A percentile compares a stretch with the other conserved stretches of the same genome.
Conservation (phyloP, 2,888 invertebrate genomes). For the Conomelus anceps region DNA sequence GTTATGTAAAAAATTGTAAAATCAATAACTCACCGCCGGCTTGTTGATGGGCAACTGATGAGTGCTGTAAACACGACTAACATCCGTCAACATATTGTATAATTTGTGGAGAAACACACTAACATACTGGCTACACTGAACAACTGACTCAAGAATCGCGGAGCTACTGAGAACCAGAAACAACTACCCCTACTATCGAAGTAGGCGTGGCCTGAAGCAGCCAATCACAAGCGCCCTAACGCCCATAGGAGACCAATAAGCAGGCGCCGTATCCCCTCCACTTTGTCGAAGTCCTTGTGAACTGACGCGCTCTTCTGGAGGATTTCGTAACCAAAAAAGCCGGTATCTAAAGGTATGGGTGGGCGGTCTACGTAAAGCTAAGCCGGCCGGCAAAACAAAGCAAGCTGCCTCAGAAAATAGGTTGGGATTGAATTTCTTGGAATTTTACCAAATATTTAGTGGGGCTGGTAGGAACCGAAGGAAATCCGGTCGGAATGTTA, state of each 20-base stretch:
- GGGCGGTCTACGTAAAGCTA: not conserved
- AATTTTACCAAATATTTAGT: not conserved
- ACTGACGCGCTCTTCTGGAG: not conserved
- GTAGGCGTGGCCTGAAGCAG: not conserved
- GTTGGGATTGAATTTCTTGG: not conserved
- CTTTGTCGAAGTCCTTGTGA: not conserved
- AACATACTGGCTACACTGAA: not conserved
- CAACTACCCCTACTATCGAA: not conserved
- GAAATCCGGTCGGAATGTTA: not conserved
- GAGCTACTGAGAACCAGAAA: not conserved
- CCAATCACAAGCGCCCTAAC: not conserved
- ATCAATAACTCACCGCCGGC: not conserved
- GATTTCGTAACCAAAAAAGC: not conserved
- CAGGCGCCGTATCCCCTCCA: not conserved
- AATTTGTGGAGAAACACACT: not conserved
- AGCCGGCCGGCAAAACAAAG: not conserved
- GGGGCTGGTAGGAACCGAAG: not conserved
- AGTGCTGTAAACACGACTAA: constrained; percentile 9
- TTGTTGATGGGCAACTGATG: constrained; percentile 10
- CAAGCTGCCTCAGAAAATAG: not conserved
- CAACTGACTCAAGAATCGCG: not conserved
- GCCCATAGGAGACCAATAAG: not conserved
- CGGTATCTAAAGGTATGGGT: not conserved
- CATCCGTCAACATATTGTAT: constrained; percentile 1
- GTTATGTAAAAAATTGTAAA: not conserved